phyloP scores from a whole-genome alignment of 1,140 invertebrate species.

The Cherax destructor region DNA sequence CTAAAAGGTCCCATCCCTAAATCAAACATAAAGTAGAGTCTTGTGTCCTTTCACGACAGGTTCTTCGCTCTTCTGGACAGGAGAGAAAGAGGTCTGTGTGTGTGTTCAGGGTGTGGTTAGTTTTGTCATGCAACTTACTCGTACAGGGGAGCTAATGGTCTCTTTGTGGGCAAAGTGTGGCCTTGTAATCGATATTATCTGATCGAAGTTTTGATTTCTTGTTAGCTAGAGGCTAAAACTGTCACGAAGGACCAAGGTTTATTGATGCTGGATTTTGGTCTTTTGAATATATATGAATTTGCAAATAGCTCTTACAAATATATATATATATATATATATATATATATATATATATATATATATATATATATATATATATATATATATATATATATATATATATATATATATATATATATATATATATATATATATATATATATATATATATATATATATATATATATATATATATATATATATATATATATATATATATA shows the following conservation, averaged over 20 bases:
- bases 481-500: not conserved
- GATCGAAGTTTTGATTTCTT: conserved; percentile 11
- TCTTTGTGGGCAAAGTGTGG: conserved; percentile 2
- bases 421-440: not conserved
- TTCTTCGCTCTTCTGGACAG: not conserved
- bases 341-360: not conserved
- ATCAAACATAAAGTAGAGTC: not conserved
- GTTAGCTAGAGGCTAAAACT: not conserved
- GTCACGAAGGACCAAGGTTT: too few species aligned
- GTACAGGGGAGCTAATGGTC: conserved; percentile 36
- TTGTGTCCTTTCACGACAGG: not conserved
- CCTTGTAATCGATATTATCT: conserved; percentile 20
- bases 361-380: too few species aligned
- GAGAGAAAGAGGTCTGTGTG: not conserved
- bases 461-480: not conserved
- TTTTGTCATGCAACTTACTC: conserved; percentile 31
- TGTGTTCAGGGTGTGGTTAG: not conserved
- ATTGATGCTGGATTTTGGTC: too few species aligned
- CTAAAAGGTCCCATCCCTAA: not conserved
- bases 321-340: not conserved
- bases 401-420: not conserved
- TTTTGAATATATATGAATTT: not conserved
- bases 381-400: not conserved
- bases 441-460: not conserved
- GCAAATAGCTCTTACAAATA: too few species aligned